A percentile compares a stretch with the other conserved stretches of the same genome.
phyloP scores from a whole-genome alignment of 30 jellyfish, hydroid and myxozoan species.

The Chironex yamaguchii region DNA sequence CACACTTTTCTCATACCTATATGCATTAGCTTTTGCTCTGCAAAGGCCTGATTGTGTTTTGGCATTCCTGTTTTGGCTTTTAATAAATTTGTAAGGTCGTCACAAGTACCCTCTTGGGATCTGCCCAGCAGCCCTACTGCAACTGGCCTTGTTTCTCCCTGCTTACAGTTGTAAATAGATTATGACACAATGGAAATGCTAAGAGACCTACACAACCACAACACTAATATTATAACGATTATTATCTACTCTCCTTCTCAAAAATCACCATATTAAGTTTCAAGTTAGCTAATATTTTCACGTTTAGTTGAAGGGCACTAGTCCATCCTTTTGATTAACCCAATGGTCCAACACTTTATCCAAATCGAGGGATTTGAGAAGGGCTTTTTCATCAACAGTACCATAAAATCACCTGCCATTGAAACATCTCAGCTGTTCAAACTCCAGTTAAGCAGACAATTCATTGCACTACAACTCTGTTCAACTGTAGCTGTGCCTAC shows the following conservation, averaged over 20 bases:
- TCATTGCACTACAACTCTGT: background rate
- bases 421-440: background rate
- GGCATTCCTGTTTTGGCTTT: too few species aligned
- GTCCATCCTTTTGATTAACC: background rate
- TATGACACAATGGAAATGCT: background rate
- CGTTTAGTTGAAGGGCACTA: background rate
- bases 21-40: too few species aligned
- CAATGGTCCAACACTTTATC: background rate
- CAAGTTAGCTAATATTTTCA: background rate
- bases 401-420: background rate
- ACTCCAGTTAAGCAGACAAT: background rate
- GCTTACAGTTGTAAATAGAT: too few species aligned
- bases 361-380: background rate
- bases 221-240: background rate
- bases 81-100: too few species aligned
- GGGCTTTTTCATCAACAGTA: background rate
- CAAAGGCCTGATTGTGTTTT: too few species aligned
- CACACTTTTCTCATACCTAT: too few species aligned
- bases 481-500: background rate
- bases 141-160: too few species aligned
- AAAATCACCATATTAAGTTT: background rate
- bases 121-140: too few species aligned
- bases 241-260: background rate
- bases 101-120: too few species aligned
- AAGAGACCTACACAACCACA: background rate